Evolutionary conservation across 2,797 vertebrate genomes (phyloP).

Genomic region (Clarias fuscus): DNA sequence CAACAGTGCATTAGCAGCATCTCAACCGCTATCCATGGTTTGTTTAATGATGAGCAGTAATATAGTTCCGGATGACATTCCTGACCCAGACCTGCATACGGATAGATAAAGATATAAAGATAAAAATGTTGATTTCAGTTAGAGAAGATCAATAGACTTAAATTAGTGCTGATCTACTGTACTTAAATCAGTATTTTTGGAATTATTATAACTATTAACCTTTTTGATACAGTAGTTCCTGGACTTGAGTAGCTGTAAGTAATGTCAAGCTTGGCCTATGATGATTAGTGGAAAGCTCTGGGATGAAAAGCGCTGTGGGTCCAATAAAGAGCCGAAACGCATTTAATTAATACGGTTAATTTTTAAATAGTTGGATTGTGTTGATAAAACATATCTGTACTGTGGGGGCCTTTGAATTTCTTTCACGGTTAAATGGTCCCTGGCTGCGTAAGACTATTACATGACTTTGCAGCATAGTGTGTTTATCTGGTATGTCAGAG

Average conservation of each 20-base stretch:
- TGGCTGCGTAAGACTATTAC: background rate
- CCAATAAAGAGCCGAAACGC: background rate
- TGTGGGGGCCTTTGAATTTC: background rate
- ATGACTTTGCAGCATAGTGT: background rate
- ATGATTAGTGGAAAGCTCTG: background rate
- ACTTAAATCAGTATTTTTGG: background rate
- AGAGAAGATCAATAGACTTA: background rate
- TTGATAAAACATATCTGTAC: background rate
- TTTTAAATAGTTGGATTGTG: background rate
- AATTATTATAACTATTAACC: background rate
- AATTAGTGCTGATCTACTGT: background rate
- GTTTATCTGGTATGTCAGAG: background rate
- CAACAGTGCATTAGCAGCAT: conserved; percentile 7
- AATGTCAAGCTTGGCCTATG: background rate
- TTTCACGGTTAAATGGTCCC: background rate
- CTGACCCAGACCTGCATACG: background rate
- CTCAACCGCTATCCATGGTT: conserved; percentile 1
- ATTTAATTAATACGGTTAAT: background rate
- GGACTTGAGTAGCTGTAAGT: background rate
- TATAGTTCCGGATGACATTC: background rate
- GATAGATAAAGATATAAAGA: background rate
- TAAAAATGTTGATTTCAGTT: background rate
- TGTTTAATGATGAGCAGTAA: background rate
- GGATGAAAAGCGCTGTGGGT: background rate
- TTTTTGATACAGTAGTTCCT: background rate